phyloP scores from a whole-genome alignment of 35 echinoderm and acorn worm species.

The Eucidaris tribuloides region DNA sequence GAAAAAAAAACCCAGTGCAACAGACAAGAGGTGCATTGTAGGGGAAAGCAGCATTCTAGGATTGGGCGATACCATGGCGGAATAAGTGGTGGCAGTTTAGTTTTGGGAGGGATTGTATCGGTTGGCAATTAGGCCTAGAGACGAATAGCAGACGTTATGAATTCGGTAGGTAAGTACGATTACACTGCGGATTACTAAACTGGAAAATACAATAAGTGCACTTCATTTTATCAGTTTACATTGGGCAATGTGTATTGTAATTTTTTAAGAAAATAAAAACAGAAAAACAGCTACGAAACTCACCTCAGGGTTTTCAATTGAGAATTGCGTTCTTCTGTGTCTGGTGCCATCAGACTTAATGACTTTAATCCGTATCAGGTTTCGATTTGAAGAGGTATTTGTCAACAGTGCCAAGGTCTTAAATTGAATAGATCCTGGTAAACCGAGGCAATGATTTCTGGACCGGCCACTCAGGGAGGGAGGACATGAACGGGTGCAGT shows the following conservation, averaged over 20 bases:
- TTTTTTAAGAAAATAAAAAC: background rate
- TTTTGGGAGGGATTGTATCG: too few relatives aligned
- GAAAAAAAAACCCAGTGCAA: too few relatives aligned
- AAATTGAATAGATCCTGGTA: background rate
- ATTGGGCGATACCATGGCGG: too few relatives aligned
- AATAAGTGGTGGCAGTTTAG: too few relatives aligned
- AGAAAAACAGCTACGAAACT: background rate
- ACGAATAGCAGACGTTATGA: background rate
- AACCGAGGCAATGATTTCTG: background rate
- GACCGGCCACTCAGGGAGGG: background rate
- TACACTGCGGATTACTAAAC: background rate
- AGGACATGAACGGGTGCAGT: background rate
- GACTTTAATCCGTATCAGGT: background rate
- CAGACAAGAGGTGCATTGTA: too few relatives aligned
- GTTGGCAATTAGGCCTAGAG: too few relatives aligned
- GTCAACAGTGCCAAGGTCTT: background rate
- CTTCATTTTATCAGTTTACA: too few relatives aligned
- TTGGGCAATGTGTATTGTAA: background rate
- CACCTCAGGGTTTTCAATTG: conserved; percentile 1
- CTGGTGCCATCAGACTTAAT: background rate
- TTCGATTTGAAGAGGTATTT: background rate
- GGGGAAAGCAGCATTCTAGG: too few relatives aligned
- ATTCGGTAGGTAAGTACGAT: background rate
- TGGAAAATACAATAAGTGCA: background rate
- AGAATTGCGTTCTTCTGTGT: background rate